phyloP scores from a whole-genome alignment of 2,888 invertebrate genomes.

The Ochropacha duplaris region DNA sequence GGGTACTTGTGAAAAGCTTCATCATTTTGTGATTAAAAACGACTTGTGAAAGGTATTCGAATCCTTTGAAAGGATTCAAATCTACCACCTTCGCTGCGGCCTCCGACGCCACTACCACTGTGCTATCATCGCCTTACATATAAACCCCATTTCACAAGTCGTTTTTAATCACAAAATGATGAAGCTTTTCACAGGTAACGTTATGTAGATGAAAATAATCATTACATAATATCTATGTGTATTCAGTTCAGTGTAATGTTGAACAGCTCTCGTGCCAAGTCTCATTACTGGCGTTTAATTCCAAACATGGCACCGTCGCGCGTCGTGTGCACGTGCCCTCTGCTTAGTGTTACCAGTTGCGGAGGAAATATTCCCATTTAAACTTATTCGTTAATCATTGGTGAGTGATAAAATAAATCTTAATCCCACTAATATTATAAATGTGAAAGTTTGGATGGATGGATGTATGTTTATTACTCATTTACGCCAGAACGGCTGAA shows the following conservation, averaged over 20 bases:
- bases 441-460: too few relatives aligned
- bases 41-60: neutral
- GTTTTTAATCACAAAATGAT: neutral
- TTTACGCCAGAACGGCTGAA: too few relatives aligned
- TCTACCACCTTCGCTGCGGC: too few relatives aligned
- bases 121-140: neutral
- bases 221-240: neutral
- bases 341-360: neutral
- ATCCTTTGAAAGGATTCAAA: too few relatives aligned
- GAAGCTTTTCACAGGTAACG: neutral
- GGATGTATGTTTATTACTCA: too few relatives aligned
- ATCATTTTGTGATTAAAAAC: neutral
- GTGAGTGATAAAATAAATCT: too few relatives aligned
- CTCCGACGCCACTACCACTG: too few relatives aligned
- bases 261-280: neutral
- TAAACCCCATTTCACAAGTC: neutral
- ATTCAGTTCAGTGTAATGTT: neutral
- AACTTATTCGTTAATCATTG: neutral
- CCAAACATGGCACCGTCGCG: neutral
- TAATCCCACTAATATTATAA: too few relatives aligned
- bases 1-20: neutral
- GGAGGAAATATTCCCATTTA: neutral
- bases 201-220: neutral
- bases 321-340: neutral
- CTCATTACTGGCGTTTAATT: slow-evolving; percentile 2